phyloP scores from a whole-genome alignment of 2,113 vertebrate genomes.

The Ardeotis arabs region DNA sequence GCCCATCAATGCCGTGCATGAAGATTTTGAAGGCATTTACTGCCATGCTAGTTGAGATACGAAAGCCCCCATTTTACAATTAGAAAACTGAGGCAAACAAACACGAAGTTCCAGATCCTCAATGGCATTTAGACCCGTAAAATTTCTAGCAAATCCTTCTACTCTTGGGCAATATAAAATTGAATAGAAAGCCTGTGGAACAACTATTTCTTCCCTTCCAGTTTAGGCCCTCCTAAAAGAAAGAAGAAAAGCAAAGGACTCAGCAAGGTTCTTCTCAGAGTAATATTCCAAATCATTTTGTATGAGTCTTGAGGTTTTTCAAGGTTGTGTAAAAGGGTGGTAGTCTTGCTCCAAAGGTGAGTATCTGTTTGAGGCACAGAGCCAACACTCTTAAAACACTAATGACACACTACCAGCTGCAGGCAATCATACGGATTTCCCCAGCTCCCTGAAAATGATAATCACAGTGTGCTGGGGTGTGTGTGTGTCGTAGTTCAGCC shows the following conservation, averaged over 20 bases:
- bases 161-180: background rate
- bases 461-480: background rate
- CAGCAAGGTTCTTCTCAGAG: background rate
- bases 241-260: background rate
- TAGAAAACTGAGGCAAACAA: background rate
- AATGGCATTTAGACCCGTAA: background rate
- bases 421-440: background rate
- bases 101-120: background rate
- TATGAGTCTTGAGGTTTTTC: background rate
- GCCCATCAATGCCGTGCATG: background rate
- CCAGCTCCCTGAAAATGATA: background rate
- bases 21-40: background rate
- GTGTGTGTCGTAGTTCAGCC: too few species aligned
- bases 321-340: background rate
- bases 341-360: background rate
- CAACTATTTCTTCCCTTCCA: background rate
- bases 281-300: background rate
- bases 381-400: background rate
- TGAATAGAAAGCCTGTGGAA: background rate
- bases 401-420: background rate
- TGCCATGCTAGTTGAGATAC: rapidly evolving
- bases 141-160: background rate
- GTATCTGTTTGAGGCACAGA: background rate
- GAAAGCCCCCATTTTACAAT: background rate
- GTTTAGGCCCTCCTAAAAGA: background rate